A percentile compares a stretch with the other conserved stretches of the same genome.
Evolutionary conservation across 1,140 invertebrate genomes (phyloP).

Genomic region (Aporrectodea caliginosa): DNA sequence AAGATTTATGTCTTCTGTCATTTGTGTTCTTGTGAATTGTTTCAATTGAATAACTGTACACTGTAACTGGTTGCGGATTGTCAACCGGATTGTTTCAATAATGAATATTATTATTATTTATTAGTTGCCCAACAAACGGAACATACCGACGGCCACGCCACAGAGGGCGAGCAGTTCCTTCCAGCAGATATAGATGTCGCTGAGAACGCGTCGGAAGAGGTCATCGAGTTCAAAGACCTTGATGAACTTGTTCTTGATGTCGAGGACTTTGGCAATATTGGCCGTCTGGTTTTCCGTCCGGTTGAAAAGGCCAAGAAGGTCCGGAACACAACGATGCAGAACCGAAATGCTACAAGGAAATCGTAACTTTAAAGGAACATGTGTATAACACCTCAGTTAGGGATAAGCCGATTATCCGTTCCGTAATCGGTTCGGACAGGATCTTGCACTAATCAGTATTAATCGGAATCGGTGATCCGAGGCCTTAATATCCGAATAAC

Average conservation of each 20-base stretch:
- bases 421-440: too few relatives aligned
- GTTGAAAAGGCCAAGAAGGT: not conserved
- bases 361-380: slow-evolving; percentile 15
- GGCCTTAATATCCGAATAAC: too few relatives aligned
- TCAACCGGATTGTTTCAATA: too few relatives aligned
- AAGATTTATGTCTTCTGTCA: too few relatives aligned
- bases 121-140: not conserved
- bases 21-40: too few relatives aligned
- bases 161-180: slow-evolving; percentile 71
- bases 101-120: too few relatives aligned
- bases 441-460: too few relatives aligned
- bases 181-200: slow-evolving; percentile 82
- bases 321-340: slow-evolving; percentile 80
- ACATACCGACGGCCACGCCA: slow-evolving; percentile 73
- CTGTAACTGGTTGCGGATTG: too few relatives aligned
- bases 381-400: too few relatives aligned
- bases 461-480: too few relatives aligned
- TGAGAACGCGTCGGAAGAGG: slow-evolving; percentile 77
- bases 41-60: too few relatives aligned
- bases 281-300: not conserved
- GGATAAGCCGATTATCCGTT: too few relatives aligned
- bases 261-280: slow-evolving; percentile 46
- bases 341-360: slow-evolving; percentile 60
- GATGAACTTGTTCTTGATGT: slow-evolving; percentile 62
- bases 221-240: slow-evolving; percentile 80